Evolutionary conservation across 1,140 invertebrate genomes (phyloP).

Genomic region (Oncopeltus fasciatus): DNA sequence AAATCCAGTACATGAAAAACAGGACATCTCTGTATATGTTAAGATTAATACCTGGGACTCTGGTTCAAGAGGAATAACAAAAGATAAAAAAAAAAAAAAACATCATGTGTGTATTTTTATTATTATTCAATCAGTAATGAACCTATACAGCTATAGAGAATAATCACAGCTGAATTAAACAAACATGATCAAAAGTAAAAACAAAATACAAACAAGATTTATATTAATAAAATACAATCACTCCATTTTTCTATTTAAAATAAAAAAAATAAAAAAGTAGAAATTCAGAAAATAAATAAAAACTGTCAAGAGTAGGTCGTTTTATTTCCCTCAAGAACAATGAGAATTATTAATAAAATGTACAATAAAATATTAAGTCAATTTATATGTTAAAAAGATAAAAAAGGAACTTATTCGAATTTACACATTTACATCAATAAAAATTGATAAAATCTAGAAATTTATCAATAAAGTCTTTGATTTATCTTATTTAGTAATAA

Average conservation of each 20-base stretch:
- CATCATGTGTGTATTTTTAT: conserved; percentile 18
- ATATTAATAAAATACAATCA: conserved; percentile 15
- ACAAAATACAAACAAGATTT: conserved; percentile 11
- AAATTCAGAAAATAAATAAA: too few relatives aligned
- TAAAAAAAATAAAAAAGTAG: background rate
- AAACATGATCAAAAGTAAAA: conserved; percentile 16
- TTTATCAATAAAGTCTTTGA: conserved; percentile 9
- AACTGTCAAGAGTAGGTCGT: too few relatives aligned
- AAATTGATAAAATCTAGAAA: conserved; percentile 7
- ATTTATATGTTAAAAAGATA: background rate
- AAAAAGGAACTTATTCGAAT: conserved; percentile 4
- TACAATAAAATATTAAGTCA: background rate
- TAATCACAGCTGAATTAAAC: conserved; percentile 23
- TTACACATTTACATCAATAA: background rate
- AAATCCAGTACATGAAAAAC: too few relatives aligned
- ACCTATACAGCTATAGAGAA: conserved; percentile 22
- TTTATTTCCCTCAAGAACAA: conserved; percentile 1
- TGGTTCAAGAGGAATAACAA: background rate
- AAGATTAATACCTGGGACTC: too few relatives aligned
- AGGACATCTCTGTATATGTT: too few relatives aligned
- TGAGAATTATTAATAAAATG: background rate
- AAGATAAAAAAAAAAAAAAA: background rate
- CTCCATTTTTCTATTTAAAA: conserved; percentile 3
- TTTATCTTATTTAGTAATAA: conserved; percentile 5
- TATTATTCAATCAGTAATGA: conserved; percentile 18